phyloP scores from a whole-genome alignment of 2,113 vertebrate genomes.

The Indicator maculatus region DNA sequence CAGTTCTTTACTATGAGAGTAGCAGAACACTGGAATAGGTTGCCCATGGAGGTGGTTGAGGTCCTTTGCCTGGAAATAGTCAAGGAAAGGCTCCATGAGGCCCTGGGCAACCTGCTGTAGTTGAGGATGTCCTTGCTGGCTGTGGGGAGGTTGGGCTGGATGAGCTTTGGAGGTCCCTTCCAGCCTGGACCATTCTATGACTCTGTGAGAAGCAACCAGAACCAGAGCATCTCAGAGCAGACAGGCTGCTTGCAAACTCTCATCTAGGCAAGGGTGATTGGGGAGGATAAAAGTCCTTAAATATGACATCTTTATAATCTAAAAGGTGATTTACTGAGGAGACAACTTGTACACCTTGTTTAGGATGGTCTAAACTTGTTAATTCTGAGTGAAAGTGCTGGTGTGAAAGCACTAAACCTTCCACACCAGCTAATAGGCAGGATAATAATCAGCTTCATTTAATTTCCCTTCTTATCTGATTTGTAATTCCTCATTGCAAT shows the following conservation, averaged over 20 bases:
- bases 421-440: accelerated
- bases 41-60: no score
- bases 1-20: no score
- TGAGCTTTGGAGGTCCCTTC: no score
- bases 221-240: background rate
- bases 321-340: background rate
- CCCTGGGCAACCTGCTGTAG: no score
- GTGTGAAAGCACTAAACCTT: background rate
- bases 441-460: background rate
- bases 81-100: no score
- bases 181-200: no score
- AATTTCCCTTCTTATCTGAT: background rate
- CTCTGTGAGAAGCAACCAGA: background rate
- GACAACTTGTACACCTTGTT: accelerated
- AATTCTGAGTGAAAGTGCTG: background rate
- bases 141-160: no score
- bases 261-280: background rate
- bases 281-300: background rate
- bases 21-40: no score
- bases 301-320: background rate
- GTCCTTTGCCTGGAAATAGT: no score
- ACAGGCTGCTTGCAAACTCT: background rate
- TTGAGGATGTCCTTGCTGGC: no score
- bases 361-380: background rate
- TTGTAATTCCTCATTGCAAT: background rate